phyloP scores from a whole-genome alignment of 2,113 vertebrate species.

The Puffinus mauretanicus region DNA sequence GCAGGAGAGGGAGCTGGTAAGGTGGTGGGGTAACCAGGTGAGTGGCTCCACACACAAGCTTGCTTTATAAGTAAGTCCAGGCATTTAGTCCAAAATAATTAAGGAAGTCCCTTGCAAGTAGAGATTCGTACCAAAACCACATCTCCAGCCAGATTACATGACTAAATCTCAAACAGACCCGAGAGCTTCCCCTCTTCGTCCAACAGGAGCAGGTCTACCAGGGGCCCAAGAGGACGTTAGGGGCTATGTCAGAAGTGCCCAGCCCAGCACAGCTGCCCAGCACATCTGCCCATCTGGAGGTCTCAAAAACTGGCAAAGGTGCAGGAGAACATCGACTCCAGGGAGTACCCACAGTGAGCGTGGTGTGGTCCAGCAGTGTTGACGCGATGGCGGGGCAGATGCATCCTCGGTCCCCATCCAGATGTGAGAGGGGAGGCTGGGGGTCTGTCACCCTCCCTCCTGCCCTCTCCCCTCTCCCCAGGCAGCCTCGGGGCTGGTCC shows the following conservation, averaged over 20 bases:
- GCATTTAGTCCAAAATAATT: neutral
- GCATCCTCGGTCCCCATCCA: rapidly evolving
- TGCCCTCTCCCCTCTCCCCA: neutral
- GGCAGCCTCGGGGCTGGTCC: neutral
- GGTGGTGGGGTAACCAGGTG: neutral
- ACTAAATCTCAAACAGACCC: neutral
- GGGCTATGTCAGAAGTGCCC: no score
- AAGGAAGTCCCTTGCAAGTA: neutral
- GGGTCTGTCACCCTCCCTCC: neutral
- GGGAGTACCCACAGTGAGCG: rapidly evolving
- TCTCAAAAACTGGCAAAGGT: neutral
- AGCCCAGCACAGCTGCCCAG: neutral
- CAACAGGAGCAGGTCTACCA: neutral
- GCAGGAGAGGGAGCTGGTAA: neutral
- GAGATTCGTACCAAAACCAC: neutral
- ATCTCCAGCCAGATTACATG: neutral
- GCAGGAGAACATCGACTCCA: neutral
- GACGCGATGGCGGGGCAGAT: neutral
- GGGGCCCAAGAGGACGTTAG: neutral
- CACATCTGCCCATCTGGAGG: neutral
- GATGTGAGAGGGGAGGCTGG: neutral
- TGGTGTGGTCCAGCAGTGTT: neutral
- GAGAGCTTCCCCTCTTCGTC: neutral
- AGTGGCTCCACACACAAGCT: neutral
- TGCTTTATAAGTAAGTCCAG: neutral